Evolutionary conservation across 2,797 vertebrate species (phyloP).

Genomic region (Pristis pectinata): DNA sequence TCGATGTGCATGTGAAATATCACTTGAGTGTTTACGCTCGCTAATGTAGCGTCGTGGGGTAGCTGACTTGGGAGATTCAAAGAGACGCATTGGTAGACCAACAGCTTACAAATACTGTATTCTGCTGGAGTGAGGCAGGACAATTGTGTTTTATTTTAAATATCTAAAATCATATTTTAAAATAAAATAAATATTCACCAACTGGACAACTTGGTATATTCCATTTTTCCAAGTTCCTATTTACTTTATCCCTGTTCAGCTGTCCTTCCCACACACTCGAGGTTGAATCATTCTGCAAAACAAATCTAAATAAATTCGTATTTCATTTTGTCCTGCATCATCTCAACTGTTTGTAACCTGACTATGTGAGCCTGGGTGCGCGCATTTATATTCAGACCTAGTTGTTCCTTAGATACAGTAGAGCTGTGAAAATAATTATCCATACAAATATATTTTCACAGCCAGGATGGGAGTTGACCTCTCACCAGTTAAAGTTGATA

Average conservation of each 20-base stretch:
- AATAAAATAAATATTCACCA: not conserved
- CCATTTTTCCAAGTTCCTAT: not conserved
- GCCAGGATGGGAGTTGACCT: not conserved
- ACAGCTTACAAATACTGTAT: not conserved
- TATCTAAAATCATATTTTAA: not conserved
- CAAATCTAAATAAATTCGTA: not conserved
- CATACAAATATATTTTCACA: not conserved
- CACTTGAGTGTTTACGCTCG: not conserved
- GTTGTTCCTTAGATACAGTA: not conserved
- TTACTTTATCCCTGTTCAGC: not conserved
- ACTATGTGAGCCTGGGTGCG: not conserved
- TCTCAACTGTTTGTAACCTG: not conserved
- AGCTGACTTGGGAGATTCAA: too few species aligned
- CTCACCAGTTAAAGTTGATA: not conserved
- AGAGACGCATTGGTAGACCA: too few species aligned
- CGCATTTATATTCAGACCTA: conserved; percentile 3
- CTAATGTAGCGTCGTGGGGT: not conserved
- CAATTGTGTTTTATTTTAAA: not conserved
- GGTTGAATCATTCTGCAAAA: not conserved
- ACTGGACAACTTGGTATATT: not conserved
- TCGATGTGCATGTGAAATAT: not conserved
- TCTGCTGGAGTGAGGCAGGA: not conserved
- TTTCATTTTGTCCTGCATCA: not conserved
- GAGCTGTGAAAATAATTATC: not conserved
- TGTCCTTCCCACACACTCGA: not conserved